Evolutionary conservation across 2,888 invertebrate genomes (phyloP).

Genomic region (Cephonodes hylas): DNA sequence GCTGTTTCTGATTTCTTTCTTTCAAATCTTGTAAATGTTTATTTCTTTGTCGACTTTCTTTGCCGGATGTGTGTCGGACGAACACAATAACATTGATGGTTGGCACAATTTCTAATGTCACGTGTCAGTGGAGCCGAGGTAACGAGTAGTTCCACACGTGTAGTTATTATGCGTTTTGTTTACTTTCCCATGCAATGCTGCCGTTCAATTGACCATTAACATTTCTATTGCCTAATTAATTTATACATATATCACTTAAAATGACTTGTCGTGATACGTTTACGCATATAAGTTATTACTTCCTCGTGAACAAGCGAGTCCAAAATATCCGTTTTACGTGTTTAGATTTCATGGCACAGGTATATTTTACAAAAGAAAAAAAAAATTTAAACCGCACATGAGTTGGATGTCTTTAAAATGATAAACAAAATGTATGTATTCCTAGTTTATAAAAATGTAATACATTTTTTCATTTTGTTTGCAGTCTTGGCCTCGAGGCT

Average conservation of each 20-base stretch:
- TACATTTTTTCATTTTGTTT: no score
- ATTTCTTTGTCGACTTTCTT: not conserved
- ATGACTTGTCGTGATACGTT: not conserved
- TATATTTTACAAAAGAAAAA: no score
- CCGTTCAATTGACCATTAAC: slow-evolving; percentile 15
- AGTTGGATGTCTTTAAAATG: no score
- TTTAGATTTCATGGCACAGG: no score
- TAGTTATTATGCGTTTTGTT: not conserved
- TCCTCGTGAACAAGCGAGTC: not conserved
- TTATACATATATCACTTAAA: not conserved
- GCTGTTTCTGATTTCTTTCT: not conserved
- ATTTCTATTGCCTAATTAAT: not conserved
- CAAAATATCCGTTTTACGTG: no score
- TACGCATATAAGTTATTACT: not conserved
- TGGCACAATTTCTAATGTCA: not conserved
- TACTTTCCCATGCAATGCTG: slow-evolving; percentile 12
- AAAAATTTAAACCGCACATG: no score
- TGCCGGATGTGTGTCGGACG: not conserved
- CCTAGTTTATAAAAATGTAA: no score
- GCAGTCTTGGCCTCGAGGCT: no score
- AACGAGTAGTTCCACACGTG: not conserved
- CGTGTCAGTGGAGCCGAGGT: not conserved
- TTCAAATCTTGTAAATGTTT: not conserved
- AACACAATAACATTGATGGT: slow-evolving; percentile 1
- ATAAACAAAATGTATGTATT: no score